Evolutionary conservation across 1,140 invertebrate species (phyloP).

Genomic region (Acromyrmex heyeri): DNA sequence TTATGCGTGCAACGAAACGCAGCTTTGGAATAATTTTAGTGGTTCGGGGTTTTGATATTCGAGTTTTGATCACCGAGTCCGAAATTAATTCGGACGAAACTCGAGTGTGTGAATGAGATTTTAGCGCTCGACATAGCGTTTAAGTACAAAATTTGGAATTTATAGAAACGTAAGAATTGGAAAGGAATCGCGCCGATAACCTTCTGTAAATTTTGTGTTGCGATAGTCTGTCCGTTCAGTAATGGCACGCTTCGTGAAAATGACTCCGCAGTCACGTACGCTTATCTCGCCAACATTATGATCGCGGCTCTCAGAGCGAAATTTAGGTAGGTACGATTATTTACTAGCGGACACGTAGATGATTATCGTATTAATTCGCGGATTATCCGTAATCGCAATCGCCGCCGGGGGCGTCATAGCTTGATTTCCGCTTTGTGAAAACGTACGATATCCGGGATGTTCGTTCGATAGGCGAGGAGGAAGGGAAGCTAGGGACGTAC

Average conservation of each 20-base stretch:
- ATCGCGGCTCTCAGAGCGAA: background rate
- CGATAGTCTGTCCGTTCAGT: background rate
- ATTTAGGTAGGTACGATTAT: constrained; percentile 29
- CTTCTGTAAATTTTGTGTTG: background rate
- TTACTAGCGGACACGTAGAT: constrained; percentile 13
- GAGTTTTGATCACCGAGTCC: background rate
- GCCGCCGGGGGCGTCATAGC: background rate
- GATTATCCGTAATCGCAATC: constrained; percentile 38
- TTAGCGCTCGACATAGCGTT: background rate
- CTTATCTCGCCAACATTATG: constrained; percentile 39
- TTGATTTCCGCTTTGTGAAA: constrained; percentile 3
- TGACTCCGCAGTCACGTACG: constrained; percentile 19
- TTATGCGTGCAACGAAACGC: too few relatives aligned
- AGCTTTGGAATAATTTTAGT: background rate
- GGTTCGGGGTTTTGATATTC: constrained; percentile 6
- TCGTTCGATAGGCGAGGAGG: background rate
- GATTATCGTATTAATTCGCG: background rate
- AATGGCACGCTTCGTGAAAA: constrained; percentile 17
- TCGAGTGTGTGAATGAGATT: background rate
- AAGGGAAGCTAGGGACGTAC: constrained; percentile 13
- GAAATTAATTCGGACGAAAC: background rate
- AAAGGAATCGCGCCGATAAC: background rate
- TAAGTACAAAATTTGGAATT: background rate
- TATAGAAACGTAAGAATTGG: background rate
- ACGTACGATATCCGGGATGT: constrained; percentile 16